Percentiles rank a stretch among this genome's conserved stretches.
Conservation (phyloP, 23 tunicate genomes). For the Trididemnum nubilum region DNA sequence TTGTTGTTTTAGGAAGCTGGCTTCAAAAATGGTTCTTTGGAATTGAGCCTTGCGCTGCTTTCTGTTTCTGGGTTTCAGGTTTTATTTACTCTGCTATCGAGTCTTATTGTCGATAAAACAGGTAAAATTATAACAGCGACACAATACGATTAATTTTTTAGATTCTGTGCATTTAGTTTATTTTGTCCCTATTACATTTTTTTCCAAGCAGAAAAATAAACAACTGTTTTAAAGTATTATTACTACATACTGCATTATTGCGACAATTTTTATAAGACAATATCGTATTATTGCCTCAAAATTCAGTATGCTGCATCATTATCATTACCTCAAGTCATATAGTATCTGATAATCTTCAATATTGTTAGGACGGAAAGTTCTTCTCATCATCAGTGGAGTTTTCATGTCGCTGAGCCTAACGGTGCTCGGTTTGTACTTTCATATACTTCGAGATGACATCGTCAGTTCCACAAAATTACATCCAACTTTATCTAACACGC, state of each 20-base stretch:
- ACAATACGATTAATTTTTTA: too few species aligned
- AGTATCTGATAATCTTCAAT: too few species aligned
- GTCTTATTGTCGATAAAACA: conserved; percentile 68
- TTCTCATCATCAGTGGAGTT: conserved; percentile 50
- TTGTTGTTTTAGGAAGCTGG: conserved; percentile 78
- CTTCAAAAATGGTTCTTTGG: conserved; percentile 21
- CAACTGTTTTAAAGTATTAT: too few species aligned
- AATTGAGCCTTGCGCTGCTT: conserved; percentile 45
- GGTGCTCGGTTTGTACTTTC: conserved; percentile 71
- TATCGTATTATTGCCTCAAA: neutral
- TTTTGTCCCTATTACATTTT: too few species aligned
- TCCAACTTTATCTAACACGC: too few species aligned
- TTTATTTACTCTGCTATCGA: conserved; percentile 58
- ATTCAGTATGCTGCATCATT: neutral
- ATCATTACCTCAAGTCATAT: too few species aligned
- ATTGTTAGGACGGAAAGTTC: conserved; percentile 67
- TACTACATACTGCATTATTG: too few species aligned
- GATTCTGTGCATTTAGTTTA: too few species aligned
- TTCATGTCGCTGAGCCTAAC: conserved; percentile 66
- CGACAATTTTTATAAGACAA: too few species aligned
- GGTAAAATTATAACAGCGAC: conserved; percentile 47
- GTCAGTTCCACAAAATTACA: neutral
- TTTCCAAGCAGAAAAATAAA: too few species aligned
- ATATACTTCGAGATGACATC: conserved; percentile 7
- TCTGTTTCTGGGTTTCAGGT: conserved; percentile 68